Base-by-base conservation (phyloP, 1,140 invertebrate species). In the Phthorimaea operculella region DNA sequence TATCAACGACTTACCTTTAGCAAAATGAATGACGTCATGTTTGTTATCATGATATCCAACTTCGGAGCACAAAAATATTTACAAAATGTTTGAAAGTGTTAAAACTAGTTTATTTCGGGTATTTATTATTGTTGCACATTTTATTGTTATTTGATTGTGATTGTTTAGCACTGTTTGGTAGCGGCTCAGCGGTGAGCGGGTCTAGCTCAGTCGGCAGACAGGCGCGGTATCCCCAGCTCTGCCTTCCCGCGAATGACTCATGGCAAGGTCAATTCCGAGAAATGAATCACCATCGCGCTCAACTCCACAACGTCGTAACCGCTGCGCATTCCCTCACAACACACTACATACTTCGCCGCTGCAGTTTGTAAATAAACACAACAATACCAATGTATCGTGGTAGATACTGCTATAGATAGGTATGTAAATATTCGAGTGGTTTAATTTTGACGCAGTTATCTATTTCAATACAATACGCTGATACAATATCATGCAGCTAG, bases 221-320 rank as follows among this genome's bases (percentile, higher is more conserved):
- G 72, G 81, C 80, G 82, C 83, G 82, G 80, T 83, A 86, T 86
- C 81, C 82, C 83, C 83, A 74, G 83, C 82, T 83, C 79, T 82
- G 80, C 79, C 79, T 81, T 80, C 75, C 77, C 79, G 64, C 80
- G 80, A 84, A 82, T 86, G 82, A 86, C 83, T 86, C 83, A 86
- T 85, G 81, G 83, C 83, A 86, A 86, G 83, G 83, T 86, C 83
- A 86, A 85, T 85, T 86, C 84, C 82, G 82, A 86, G 79, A 84
- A 84, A 85, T 86, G 84, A 86, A 85, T 86, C 83, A 86, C 79
- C 80, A 84, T 68, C 64, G 70, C 72, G 73, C 76, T 77, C 74
- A 81, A 72, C 80, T 82, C 78, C 68, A 79, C 71, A 84, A 82
- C 71, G 79, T 62, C 70, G 68, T 82, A 82, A 72, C 75, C 83